Evolutionary conservation across 2,797 vertebrate genomes (phyloP).

Genomic region (Ceryle rudis): DNA sequence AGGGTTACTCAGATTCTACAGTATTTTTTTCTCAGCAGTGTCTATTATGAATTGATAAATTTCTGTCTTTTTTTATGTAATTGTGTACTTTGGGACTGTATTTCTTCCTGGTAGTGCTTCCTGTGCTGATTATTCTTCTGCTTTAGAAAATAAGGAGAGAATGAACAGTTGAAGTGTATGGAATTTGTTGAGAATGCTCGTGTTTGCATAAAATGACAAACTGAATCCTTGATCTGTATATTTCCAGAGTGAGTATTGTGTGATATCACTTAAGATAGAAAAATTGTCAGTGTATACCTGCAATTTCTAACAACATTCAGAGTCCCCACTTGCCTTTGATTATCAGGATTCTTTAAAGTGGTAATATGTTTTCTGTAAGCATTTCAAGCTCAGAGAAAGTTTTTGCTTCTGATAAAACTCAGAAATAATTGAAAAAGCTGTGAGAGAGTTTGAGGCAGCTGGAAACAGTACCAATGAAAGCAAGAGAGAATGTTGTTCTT

Average conservation of each 20-base stretch:
- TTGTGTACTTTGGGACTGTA: conserved; percentile 58
- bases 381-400: background rate
- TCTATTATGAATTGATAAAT: conserved; percentile 48
- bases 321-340: background rate
- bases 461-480: background rate
- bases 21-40: background rate
- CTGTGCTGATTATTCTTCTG: conserved; percentile 9
- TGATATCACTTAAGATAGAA: background rate
- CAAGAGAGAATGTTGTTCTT: background rate
- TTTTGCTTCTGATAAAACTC: background rate
- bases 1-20: conserved; percentile 32
- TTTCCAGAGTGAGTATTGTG: background rate
- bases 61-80: conserved; percentile 23
- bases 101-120: conserved; percentile 24
- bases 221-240: background rate
- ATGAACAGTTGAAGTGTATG: background rate
- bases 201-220: background rate
- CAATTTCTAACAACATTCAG: background rate
- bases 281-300: background rate
- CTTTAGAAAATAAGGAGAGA: conserved; percentile 11
- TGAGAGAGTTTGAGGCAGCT: background rate
- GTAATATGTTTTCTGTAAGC: background rate
- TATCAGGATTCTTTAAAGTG: background rate
- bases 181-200: background rate
- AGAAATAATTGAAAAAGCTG: background rate